Conservation (phyloP, 2,888 invertebrate genomes). For the Tinea semifulvella region DNA sequence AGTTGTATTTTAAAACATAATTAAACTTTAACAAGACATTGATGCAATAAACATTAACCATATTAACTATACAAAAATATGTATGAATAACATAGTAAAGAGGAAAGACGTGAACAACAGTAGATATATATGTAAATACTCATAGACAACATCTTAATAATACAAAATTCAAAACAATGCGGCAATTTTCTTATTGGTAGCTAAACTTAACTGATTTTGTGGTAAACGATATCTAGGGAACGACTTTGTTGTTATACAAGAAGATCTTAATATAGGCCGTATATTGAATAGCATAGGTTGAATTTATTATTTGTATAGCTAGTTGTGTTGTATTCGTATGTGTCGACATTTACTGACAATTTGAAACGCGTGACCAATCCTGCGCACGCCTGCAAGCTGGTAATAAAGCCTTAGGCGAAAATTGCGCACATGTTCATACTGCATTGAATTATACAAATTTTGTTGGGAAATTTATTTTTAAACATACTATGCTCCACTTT, state of each 20-base stretch:
- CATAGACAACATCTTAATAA: not conserved
- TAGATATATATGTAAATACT: no score
- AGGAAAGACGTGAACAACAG: no score
- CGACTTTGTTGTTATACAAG: not conserved
- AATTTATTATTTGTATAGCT: not conserved
- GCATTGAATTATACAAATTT: not conserved
- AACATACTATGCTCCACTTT: not conserved
- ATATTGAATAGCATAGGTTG: not conserved
- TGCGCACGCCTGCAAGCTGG: constrained; percentile 1
- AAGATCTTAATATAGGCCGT: not conserved
- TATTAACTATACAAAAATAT: no score
- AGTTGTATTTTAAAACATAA: no score
- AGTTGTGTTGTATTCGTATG: not conserved
- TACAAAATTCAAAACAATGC: not conserved
- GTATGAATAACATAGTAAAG: no score
- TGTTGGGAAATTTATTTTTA: not conserved
- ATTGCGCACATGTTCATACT: constrained; percentile 7
- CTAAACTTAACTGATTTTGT: constrained; percentile 1
- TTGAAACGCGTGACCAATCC: not conserved
- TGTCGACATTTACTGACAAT: constrained; percentile 4
- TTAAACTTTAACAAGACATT: no score
- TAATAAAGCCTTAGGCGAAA: constrained; percentile 2
- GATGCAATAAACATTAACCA: no score
- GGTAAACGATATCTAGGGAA: not conserved
- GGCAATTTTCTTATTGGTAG: constrained; percentile 2